Conservation (phyloP, 2,888 invertebrate genomes). For the Trichopria drosophilae region DNA sequence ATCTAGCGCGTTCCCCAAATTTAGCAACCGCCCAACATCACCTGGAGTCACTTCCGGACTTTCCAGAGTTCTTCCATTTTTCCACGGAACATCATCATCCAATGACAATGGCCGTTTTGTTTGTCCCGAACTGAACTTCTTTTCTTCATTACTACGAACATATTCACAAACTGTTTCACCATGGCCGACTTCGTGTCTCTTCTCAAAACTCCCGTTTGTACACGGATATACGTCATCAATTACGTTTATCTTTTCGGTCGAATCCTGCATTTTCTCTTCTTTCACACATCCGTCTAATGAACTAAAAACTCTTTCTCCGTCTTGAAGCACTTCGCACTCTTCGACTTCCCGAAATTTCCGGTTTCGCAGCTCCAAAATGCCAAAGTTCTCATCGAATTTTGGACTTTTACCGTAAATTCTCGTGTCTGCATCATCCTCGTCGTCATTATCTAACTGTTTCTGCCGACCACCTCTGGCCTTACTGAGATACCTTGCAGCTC, state of each 20-base stretch:
- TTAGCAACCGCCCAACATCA: slow-evolving; percentile 57
- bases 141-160: too few species aligned
- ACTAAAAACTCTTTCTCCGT: slow-evolving; percentile 51
- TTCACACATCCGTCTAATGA: slow-evolving; percentile 52
- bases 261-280: slow-evolving; percentile 31
- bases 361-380: slow-evolving; percentile 34
- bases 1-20: slow-evolving; percentile 54
- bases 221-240: slow-evolving; percentile 17
- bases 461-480: slow-evolving; percentile 51
- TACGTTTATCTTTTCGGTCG: slow-evolving; percentile 31
- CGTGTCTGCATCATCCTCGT: slow-evolving; percentile 51
- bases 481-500: slow-evolving; percentile 41
- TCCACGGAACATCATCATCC: slow-evolving; percentile 53
- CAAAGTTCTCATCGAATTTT: slow-evolving; percentile 53
- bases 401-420: slow-evolving; percentile 55
- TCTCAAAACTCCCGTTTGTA: slow-evolving; percentile 21
- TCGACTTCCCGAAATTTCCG: slow-evolving; percentile 13
- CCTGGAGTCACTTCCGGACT: slow-evolving; percentile 57
- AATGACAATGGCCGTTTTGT: slow-evolving; percentile 51
- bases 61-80: slow-evolving; percentile 52
- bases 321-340: slow-evolving; percentile 8
- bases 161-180: too few species aligned
- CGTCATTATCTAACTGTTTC: slow-evolving; percentile 50
- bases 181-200: slow-evolving; percentile 13
- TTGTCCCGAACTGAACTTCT: slow-evolving; percentile 52